These are phyloP conservation scores for Dasyurus viverrinus DNA, from an alignment of 2,113 vertebrate species.

Conservation along the genomic window DNA sequence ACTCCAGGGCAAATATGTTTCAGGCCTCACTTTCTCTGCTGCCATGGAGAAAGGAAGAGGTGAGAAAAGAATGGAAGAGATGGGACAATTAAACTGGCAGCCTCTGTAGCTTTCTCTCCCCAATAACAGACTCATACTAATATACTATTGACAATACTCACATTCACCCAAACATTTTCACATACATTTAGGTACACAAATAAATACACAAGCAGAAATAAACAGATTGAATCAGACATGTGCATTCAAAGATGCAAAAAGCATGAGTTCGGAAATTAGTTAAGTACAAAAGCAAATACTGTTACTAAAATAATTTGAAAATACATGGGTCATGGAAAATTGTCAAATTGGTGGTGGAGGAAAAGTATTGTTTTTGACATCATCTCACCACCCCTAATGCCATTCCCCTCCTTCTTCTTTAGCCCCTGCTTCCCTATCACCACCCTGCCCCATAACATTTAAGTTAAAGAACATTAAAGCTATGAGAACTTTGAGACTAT, in stretches of 20 bases:
- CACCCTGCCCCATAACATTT: neutral
- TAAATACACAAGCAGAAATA: neutral
- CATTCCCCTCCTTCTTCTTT: neutral
- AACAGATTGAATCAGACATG: neutral
- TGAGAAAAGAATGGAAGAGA: neutral
- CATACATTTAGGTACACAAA: neutral
- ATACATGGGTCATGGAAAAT: neutral
- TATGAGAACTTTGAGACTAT: neutral
- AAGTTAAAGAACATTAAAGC: neutral
- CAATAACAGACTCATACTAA: neutral
- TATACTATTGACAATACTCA: neutral
- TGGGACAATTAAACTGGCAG: neutral
- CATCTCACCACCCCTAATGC: neutral
- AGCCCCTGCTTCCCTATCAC: slow-evolving; percentile 4
- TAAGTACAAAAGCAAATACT: neutral
- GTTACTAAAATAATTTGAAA: slow-evolving; percentile 10
- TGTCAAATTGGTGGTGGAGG: too few species aligned
- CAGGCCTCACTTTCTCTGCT: slow-evolving; percentile 34
- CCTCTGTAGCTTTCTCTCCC: neutral
- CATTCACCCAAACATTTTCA: neutral
- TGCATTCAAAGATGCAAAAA: neutral
- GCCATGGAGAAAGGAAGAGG: neutral
- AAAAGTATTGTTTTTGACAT: neutral
- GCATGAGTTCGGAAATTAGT: neutral
- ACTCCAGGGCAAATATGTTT: slow-evolving; percentile 51